A percentile compares a stretch with the other conserved stretches of the same genome.
phyloP scores from a whole-genome alignment of 2,797 vertebrate species.

The Serranus cabrilla region DNA sequence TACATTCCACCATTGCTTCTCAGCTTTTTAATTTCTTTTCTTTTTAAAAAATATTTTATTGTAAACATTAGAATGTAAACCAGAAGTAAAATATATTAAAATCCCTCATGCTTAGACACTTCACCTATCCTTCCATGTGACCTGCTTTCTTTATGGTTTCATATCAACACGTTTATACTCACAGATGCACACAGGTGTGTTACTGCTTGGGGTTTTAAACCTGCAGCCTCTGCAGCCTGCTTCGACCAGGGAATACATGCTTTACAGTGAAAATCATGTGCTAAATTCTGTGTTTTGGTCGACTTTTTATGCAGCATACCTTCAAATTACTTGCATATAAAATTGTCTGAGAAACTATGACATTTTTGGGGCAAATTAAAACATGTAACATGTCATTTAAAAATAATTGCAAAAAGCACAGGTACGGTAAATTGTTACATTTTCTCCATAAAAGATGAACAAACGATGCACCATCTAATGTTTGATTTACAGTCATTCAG shows the following conservation, averaged over 20 bases:
- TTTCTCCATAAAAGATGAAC: slow-evolving; percentile 12
- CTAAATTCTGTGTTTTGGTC: neutral
- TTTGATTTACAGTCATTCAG: neutral
- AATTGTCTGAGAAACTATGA: neutral
- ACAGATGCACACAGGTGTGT: neutral
- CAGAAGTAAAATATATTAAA: too few relatives aligned
- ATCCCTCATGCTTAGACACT: too few relatives aligned
- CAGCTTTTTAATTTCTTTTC: too few relatives aligned
- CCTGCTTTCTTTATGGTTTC: neutral
- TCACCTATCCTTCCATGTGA: neutral
- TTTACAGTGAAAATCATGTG: neutral
- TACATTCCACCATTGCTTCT: too few relatives aligned
- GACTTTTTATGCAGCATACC: neutral
- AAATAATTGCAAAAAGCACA: too few relatives aligned
- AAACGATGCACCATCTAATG: neutral
- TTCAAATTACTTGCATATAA: neutral
- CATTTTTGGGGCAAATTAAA: neutral
- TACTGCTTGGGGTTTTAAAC: slow-evolving; percentile 15
- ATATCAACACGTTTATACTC: neutral
- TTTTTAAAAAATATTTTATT: too few relatives aligned
- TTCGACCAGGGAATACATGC: neutral
- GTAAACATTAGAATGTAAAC: too few relatives aligned
- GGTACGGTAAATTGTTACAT: neutral
- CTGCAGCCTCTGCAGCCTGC: slow-evolving; percentile 1
- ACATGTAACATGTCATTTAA: too few relatives aligned